Conservation (phyloP, 2,888 invertebrate genomes). For the Brenthis daphne region DNA sequence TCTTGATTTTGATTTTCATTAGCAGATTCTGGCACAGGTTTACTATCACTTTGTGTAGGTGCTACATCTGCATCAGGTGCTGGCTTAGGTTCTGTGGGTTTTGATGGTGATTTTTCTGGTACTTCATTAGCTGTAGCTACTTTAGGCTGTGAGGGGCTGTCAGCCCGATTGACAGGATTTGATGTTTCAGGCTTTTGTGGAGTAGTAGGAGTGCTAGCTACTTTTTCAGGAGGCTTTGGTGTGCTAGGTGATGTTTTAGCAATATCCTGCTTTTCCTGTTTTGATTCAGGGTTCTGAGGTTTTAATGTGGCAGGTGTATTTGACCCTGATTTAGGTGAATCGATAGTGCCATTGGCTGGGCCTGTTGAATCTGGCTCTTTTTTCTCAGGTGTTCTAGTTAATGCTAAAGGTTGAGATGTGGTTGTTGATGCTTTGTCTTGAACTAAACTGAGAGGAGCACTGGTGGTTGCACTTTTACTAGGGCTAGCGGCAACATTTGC, state of each 20-base stretch:
- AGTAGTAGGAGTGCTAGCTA: conserved; percentile 55
- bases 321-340: conserved; percentile 64
- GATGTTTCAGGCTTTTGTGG: conserved; percentile 65
- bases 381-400: conserved; percentile 76
- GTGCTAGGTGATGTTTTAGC: conserved; percentile 75
- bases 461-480: conserved; percentile 61
- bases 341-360: conserved; percentile 72
- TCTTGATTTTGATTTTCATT: conserved; percentile 64
- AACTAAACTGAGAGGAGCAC: conserved; percentile 73
- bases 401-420: conserved; percentile 62
- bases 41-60: conserved; percentile 68
- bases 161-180: conserved; percentile 52
- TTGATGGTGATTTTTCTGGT: conserved; percentile 66
- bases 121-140: conserved; percentile 67
- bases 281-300: conserved; percentile 67
- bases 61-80: conserved; percentile 69
- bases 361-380: conserved; percentile 70
- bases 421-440: conserved; percentile 63
- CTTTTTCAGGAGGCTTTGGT: conserved; percentile 70
- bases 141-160: conserved; percentile 64
- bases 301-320: conserved; percentile 62
- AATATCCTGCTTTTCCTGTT: conserved; percentile 72
- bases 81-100: conserved; percentile 67
- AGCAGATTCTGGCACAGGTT: conserved; percentile 69
- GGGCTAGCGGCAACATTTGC: conserved; percentile 62